A percentile compares a stretch with the other conserved stretches of the same genome.
Conservation (phyloP, 2,797 vertebrate genomes). For the Cichlasoma orientale region DNA sequence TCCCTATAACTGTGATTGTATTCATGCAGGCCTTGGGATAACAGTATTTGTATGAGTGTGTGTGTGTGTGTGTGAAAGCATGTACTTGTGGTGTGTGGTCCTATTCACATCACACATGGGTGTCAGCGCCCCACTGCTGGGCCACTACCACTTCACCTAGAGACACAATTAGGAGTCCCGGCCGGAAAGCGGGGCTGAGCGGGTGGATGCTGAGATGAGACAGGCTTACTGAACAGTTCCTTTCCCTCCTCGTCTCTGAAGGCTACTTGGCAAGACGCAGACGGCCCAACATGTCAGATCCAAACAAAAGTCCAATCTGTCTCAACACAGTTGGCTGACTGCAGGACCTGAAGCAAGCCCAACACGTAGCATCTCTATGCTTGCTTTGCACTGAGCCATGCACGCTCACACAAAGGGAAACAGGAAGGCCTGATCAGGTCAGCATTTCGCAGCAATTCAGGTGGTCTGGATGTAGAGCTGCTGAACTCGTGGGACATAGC, state of each 20-base stretch:
- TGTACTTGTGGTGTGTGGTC: conserved; percentile 69
- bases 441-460: conserved; percentile 54
- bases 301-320: conserved; percentile 76
- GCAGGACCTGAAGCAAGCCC: conserved; percentile 50
- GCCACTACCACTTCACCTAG: conserved; percentile 66
- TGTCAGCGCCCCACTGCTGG: conserved; percentile 37
- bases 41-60: conserved; percentile 44
- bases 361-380: conserved; percentile 70
- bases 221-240: conserved; percentile 65
- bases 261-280: conserved; percentile 75
- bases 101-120: conserved; percentile 71
- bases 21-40: conserved; percentile 47
- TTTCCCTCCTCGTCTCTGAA: conserved; percentile 65
- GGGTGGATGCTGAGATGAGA: conserved; percentile 69
- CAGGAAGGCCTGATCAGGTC: conserved; percentile 65
- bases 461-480: conserved; percentile 54
- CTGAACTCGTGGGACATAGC: conserved; percentile 37
- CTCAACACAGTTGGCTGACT: conserved; percentile 73
- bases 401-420: conserved; percentile 51
- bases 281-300: conserved; percentile 72
- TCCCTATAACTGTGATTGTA: conserved; percentile 36
- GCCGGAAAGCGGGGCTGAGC: conserved; percentile 62
- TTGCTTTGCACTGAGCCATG: conserved; percentile 76
- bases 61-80: conserved; percentile 34
- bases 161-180: conserved; percentile 73